phyloP scores from a whole-genome alignment of 2,888 invertebrate species.

The Ramazzottius varieornatus region DNA sequence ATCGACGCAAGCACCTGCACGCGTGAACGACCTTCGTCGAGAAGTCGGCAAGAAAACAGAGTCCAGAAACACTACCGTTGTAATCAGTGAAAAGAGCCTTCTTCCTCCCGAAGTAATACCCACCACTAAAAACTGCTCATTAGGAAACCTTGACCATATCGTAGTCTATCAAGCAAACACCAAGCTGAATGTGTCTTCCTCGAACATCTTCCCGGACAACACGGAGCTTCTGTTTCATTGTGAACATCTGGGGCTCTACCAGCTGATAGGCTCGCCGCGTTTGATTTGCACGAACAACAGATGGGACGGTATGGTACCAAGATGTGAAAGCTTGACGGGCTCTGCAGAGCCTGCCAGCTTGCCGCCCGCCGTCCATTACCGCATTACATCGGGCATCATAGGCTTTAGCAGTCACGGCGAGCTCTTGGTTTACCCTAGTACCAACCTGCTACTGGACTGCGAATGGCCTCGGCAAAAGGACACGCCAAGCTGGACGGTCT shows the following conservation, averaged over 20 bases:
- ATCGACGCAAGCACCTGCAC: slow-evolving; percentile 6
- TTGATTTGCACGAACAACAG: not conserved
- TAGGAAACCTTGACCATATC: not conserved
- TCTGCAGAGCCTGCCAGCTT: slow-evolving; percentile 21
- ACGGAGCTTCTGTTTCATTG: slow-evolving; percentile 1
- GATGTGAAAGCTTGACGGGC: not conserved
- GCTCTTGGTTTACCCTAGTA: slow-evolving; percentile 55
- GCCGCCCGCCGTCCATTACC: slow-evolving; percentile 53
- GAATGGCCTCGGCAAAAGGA: slow-evolving; percentile 61
- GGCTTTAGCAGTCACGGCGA: slow-evolving; percentile 62
- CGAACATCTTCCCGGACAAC: not conserved
- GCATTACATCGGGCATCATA: slow-evolving; percentile 53
- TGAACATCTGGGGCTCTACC: not conserved
- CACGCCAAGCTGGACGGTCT: slow-evolving; percentile 50
- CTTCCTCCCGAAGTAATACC: slow-evolving; percentile 38
- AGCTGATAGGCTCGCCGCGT: not conserved
- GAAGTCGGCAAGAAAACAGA: too few relatives aligned
- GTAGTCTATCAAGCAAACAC: not conserved
- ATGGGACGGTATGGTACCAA: not conserved
- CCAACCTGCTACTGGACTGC: slow-evolving; percentile 60
- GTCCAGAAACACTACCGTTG: too few relatives aligned
- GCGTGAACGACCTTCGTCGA: too few relatives aligned
- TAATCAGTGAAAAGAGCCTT: slow-evolving; percentile 39
- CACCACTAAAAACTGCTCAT: too few relatives aligned
- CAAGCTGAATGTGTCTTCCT: not conserved